Percentiles rank a stretch among this genome's conserved stretches.
Evolutionary conservation across 2,797 vertebrate genomes (phyloP).

Genomic region (Tolypeutes matacus): DNA sequence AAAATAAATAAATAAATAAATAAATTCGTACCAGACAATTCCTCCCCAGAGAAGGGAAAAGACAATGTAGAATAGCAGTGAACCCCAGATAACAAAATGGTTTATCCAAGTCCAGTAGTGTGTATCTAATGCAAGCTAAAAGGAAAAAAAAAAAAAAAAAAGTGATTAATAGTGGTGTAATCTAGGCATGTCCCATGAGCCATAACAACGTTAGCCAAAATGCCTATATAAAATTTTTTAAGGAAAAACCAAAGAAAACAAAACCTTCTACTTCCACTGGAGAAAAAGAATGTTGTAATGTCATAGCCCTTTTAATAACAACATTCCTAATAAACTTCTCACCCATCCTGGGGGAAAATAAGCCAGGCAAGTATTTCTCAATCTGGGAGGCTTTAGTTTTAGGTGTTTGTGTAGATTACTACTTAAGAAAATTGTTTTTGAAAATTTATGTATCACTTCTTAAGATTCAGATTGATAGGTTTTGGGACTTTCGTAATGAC

Average conservation of each 20-base stretch:
- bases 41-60: constrained; percentile 99
- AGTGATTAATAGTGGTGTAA: constrained; percentile 18
- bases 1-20: too few relatives aligned
- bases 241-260: not conserved
- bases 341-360: not conserved
- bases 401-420: not conserved
- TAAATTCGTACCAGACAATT: constrained; percentile 94
- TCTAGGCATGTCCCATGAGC: accelerated
- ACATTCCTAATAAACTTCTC: not conserved
- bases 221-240: accelerated
- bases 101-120: constrained; percentile 99
- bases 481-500: not conserved
- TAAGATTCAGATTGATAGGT: not conserved
- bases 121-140: constrained; percentile 96
- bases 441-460: not conserved
- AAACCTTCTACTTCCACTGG: not conserved
- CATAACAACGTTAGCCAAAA: not conserved
- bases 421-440: not conserved
- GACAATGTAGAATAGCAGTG: constrained; percentile 95
- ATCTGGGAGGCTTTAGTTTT: accelerated
- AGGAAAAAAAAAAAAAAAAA: constrained; percentile 7
- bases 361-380: not conserved
- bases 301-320: accelerated
- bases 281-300: accelerated
- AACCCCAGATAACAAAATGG: constrained; percentile 99